Conservation (phyloP, 2,797 vertebrate genomes). For the Anabas testudineus region DNA sequence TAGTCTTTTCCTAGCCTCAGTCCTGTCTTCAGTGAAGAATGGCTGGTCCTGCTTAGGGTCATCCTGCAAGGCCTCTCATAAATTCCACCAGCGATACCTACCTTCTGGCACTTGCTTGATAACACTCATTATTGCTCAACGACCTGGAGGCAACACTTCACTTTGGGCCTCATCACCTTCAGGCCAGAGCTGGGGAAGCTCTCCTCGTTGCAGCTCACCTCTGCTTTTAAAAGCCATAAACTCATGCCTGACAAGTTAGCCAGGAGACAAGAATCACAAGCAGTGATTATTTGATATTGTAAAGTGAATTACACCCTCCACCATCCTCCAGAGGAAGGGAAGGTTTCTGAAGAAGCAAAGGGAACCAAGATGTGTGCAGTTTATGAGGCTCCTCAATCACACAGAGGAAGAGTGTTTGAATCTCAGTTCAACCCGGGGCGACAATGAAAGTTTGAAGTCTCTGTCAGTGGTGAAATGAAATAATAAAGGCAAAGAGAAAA, state of each 20-base stretch:
- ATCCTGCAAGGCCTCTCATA: slow-evolving; percentile 79
- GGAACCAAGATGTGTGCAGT: slow-evolving; percentile 63
- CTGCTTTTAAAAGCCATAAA: slow-evolving; percentile 74
- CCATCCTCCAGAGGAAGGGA: slow-evolving; percentile 39
- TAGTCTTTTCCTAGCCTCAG: slow-evolving; percentile 68
- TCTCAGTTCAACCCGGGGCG: slow-evolving; percentile 56
- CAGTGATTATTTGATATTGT: slow-evolving; percentile 76
- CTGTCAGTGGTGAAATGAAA: slow-evolving; percentile 62
- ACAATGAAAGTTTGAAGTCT: slow-evolving; percentile 61
- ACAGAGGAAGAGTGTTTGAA: slow-evolving; percentile 50
- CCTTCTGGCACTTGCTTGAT: slow-evolving; percentile 78
- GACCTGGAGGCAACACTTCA: slow-evolving; percentile 75
- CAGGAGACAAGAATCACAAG: slow-evolving; percentile 72
- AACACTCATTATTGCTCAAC: slow-evolving; percentile 79
- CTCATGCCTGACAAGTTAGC: slow-evolving; percentile 67
- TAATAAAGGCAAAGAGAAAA: slow-evolving; percentile 52
- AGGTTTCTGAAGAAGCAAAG: slow-evolving; percentile 45
- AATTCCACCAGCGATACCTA: slow-evolving; percentile 72
- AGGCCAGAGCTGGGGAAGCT: slow-evolving; percentile 50
- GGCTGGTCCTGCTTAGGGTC: slow-evolving; percentile 67
- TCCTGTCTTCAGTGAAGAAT: slow-evolving; percentile 74
- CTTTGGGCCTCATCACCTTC: slow-evolving; percentile 65
- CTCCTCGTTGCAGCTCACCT: slow-evolving; percentile 55
- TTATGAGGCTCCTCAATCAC: slow-evolving; percentile 81
- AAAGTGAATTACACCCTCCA: slow-evolving; percentile 76